Conservation (phyloP, 1,140 invertebrate genomes). For the Teleopsis dalmanni region DNA sequence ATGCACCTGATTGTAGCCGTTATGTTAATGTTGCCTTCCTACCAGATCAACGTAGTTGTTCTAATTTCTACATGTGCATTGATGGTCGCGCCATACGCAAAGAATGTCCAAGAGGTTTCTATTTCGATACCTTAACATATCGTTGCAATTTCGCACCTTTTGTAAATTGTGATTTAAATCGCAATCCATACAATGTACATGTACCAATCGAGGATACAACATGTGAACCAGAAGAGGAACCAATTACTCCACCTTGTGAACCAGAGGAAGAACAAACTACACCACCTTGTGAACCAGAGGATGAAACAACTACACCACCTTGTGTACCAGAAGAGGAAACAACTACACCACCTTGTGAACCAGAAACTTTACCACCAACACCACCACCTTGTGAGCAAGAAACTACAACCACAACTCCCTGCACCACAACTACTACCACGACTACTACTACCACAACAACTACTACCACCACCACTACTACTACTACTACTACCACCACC, state of each 20-base stretch:
- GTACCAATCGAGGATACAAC: too few species aligned
- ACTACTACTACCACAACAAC: not conserved
- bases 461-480: not conserved
- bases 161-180: conserved; percentile 1
- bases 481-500: not conserved
- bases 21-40: not conserved
- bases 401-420: not conserved
- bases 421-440: not conserved
- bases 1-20: not conserved
- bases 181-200: too few species aligned
- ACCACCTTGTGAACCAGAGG: not conserved
- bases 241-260: not conserved
- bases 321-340: not conserved
- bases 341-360: not conserved
- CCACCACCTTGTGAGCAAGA: not conserved
- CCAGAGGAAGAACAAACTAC: too few species aligned
- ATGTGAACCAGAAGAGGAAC: too few species aligned
- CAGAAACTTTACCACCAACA: not conserved
- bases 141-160: not conserved
- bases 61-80: conserved; percentile 1
- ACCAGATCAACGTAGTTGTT: not conserved
- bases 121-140: not conserved
- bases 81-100: not conserved
- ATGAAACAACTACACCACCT: not conserved
- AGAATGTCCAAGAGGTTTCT: not conserved